Evolutionary conservation across 1,140 invertebrate species (phyloP).

Genomic region (Cotesia glomerata): DNA sequence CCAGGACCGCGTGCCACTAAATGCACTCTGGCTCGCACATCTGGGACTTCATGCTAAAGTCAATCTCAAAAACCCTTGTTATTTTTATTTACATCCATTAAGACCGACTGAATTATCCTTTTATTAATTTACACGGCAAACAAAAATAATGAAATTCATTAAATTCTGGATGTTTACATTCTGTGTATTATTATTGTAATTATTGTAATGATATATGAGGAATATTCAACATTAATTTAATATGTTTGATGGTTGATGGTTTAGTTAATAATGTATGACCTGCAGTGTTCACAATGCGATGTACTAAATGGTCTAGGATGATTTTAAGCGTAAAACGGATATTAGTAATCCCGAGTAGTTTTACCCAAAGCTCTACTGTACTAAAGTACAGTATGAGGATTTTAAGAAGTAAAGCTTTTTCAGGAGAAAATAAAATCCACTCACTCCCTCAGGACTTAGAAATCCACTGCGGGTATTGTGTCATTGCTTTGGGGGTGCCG

Average conservation of each 20-base stretch:
- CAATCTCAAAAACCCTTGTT: too few species aligned
- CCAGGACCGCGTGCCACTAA: neutral
- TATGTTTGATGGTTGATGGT: neutral
- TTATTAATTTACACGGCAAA: neutral
- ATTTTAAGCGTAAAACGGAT: slow-evolving; percentile 2
- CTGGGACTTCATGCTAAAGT: neutral
- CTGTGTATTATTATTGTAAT: too few species aligned
- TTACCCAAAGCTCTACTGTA: neutral
- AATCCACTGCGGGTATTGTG: slow-evolving; percentile 34
- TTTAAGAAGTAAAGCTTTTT: neutral
- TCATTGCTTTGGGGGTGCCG: slow-evolving; percentile 36
- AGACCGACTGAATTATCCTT: neutral
- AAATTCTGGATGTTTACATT: neutral
- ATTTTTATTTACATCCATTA: neutral
- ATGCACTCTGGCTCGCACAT: slow-evolving; percentile 4
- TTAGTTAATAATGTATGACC: neutral
- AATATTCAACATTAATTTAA: too few species aligned
- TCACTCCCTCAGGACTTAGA: slow-evolving; percentile 36
- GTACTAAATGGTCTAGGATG: neutral
- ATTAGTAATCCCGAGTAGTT: slow-evolving; percentile 15
- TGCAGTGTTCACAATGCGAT: neutral
- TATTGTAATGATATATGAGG: too few species aligned
- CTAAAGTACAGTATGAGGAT: neutral
- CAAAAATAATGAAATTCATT: neutral
- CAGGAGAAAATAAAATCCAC: neutral